Base-by-base conservation (phyloP, 2,888 invertebrate genomes). In the Stenolophus ochropezus region DNA sequence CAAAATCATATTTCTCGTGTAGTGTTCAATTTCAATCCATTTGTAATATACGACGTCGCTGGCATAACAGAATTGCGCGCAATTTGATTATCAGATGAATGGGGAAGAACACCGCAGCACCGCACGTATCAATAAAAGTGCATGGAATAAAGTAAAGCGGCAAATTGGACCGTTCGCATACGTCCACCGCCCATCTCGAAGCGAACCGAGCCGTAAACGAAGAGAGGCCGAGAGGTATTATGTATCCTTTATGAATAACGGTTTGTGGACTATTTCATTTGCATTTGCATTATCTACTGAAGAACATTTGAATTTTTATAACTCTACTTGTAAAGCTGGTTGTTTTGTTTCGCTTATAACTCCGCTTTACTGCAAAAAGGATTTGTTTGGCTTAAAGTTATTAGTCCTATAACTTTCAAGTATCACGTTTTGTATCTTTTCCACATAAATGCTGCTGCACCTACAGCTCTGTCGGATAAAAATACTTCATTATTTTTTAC, bases 271-370 rank as follows among this genome's bases (percentile, higher is more conserved):
- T 73, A 80, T 80, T 73, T 80, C 73, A 80, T 80, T 80, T 80
- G 80, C 80, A 80, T 80, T 73, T 73, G 73, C 56, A 80, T 80
- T 73, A 80, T 80, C 80, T 73, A 80, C 73, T 73, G 73, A 80
- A 73, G 80, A 80, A 80, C 71, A 80, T 80, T 80, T 80, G 73
- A 80, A 80, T 80, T 80, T 80, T 80, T 80, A 80, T 80, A 80
- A 80, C 80, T 80, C 73, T 58, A 80, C 80, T 80, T 80, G 80
- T 73, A 80, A 73, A 80, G 69, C 77, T 49, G 77, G 23, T 61
- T 77, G 73, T 73, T 80, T 80, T 80, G 56, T 80, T 80, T 80
- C 42, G 33, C 33, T 80, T 80, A 42, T 47, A 56, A 23, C 33
- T 53, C 53, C 21, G 42, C 49, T 33, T 33, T 42, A 73, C 73